Percentiles rank a stretch among this genome's conserved stretches.
phyloP scores from a whole-genome alignment of 2,797 vertebrate species.

The Anguilla megastoma region DNA sequence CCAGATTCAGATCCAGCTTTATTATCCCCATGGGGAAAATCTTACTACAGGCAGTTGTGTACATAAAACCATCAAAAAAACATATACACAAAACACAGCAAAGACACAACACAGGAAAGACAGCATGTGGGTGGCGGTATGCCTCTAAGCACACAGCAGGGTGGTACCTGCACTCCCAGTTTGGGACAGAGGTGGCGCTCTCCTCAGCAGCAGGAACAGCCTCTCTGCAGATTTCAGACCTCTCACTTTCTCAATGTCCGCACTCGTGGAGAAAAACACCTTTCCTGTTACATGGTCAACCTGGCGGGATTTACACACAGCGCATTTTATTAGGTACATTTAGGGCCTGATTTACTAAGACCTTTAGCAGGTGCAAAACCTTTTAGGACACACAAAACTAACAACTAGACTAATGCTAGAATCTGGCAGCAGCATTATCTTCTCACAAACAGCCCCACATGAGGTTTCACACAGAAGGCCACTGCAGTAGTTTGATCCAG shows the following conservation, averaged over 20 bases:
- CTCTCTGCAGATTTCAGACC: conserved; percentile 84
- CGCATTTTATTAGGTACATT: background rate
- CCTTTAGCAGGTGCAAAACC: too few relatives aligned
- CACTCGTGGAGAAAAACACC: conserved; percentile 82
- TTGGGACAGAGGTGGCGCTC: conserved; percentile 61
- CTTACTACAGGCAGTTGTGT: too few relatives aligned
- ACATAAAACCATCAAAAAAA: too few relatives aligned
- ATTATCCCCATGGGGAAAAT: too few relatives aligned
- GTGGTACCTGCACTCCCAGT: conserved; percentile 67
- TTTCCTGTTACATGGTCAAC: conserved; percentile 81
- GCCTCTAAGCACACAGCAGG: background rate
- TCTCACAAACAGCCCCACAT: background rate
- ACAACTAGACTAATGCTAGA: too few relatives aligned
- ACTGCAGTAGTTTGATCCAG: background rate
- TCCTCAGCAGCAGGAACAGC: conserved; percentile 82
- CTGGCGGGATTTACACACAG: conserved; percentile 59
- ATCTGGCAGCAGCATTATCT: background rate
- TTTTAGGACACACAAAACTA: too few relatives aligned
- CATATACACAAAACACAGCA: too few relatives aligned
- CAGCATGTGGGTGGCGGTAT: too few relatives aligned
- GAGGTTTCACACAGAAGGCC: background rate
- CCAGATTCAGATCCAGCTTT: too few relatives aligned
- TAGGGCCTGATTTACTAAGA: too few relatives aligned
- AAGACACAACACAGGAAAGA: too few relatives aligned
- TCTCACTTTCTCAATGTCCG: conserved; percentile 59